Conservation (phyloP, 1,140 invertebrate genomes). For the Lamellibrachia luymesi region DNA sequence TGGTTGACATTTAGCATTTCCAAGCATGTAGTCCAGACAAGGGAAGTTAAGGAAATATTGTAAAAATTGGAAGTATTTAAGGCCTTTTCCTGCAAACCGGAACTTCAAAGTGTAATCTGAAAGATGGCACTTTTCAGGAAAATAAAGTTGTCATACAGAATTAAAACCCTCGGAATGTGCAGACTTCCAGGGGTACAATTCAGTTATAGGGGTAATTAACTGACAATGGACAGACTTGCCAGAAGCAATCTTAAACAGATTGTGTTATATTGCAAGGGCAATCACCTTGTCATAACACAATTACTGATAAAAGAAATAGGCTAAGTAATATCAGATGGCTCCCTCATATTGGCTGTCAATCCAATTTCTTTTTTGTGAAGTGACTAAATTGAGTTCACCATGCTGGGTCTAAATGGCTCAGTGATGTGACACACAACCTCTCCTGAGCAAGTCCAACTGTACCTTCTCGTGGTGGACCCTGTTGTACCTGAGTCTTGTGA, state of each 20-base stretch:
- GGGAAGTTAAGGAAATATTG: too few relatives aligned
- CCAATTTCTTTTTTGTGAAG: not conserved
- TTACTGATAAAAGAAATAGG: not conserved
- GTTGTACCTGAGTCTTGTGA: too few relatives aligned
- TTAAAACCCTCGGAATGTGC: not conserved
- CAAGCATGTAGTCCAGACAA: too few relatives aligned
- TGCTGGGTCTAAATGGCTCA: not conserved
- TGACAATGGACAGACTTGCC: not conserved
- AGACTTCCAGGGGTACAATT: not conserved
- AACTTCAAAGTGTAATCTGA: too few relatives aligned
- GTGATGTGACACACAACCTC: too few relatives aligned
- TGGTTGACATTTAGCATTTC: too few relatives aligned
- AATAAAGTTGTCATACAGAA: not conserved
- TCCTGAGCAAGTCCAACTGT: too few relatives aligned
- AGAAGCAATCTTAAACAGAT: not conserved
- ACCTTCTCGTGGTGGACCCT: too few relatives aligned
- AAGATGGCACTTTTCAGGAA: not conserved
- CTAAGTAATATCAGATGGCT: not conserved
- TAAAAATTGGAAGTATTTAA: too few relatives aligned
- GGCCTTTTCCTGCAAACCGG: too few relatives aligned
- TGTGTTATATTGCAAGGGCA: not conserved
- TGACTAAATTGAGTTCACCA: not conserved
- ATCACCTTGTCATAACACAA: not conserved
- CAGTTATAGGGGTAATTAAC: not conserved
- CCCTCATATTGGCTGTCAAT: not conserved